These are phyloP conservation scores for Hippocampus mohnikei DNA, from an alignment of 2,113 vertebrate genomes.

Conservation along the genomic window DNA sequence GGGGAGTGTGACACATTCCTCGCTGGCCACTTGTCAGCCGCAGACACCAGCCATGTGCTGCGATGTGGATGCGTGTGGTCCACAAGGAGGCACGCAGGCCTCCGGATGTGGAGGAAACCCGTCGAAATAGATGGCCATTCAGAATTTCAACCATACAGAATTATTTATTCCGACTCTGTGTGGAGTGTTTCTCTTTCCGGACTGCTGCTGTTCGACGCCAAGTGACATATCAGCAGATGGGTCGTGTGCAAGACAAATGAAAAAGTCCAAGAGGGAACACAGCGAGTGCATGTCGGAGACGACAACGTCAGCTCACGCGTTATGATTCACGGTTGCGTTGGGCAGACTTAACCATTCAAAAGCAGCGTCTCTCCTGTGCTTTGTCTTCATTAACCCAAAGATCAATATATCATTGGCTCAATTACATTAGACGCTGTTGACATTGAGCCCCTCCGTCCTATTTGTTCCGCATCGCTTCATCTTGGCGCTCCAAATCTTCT, in stretches of 20 bases:
- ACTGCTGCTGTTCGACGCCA: neutral
- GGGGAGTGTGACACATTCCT: constrained; percentile 36
- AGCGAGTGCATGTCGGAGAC: constrained; percentile 3
- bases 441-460: constrained; percentile 53
- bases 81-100: constrained; percentile 29
- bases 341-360: constrained; percentile 36
- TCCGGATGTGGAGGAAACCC: neutral
- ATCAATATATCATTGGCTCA: constrained; percentile 68
- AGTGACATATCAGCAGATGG: neutral
- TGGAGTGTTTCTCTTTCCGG: neutral
- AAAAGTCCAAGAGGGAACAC: neutral
- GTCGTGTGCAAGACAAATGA: neutral
- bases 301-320: constrained; percentile 26
- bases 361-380: constrained; percentile 44
- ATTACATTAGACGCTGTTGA: constrained; percentile 61
- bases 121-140: neutral
- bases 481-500: neutral
- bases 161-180: neutral
- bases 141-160: neutral
- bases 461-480: constrained; percentile 60
- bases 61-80: constrained; percentile 23
- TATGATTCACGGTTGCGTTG: constrained; percentile 28
- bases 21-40: constrained; percentile 37
- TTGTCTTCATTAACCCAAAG: constrained; percentile 69
- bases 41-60: constrained; percentile 44